These are phyloP conservation scores for Mormyrops boulengeri DNA, from an alignment of 2,797 vertebrate species.

Conservation along the genomic window DNA sequence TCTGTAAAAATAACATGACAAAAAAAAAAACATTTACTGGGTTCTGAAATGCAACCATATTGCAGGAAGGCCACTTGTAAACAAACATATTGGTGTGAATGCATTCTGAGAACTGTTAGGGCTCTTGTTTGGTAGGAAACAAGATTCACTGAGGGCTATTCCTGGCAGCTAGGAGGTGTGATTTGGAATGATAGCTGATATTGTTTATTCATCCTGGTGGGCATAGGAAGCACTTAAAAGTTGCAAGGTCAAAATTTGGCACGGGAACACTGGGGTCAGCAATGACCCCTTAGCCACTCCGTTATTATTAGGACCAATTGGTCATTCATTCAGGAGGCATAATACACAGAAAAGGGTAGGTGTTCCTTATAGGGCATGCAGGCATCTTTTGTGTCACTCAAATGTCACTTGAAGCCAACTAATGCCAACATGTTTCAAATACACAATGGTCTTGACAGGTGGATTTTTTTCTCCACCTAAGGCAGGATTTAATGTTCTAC, in stretches of 20 bases:
- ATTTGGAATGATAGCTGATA: slow-evolving; percentile 1
- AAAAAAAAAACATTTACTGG: background rate
- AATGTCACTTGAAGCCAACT: background rate
- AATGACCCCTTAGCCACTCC: background rate
- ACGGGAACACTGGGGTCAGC: background rate
- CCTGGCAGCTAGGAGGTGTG: background rate
- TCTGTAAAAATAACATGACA: background rate
- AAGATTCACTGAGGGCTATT: background rate
- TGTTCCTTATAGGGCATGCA: background rate
- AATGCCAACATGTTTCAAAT: background rate
- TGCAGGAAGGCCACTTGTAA: background rate
- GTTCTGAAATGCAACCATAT: background rate
- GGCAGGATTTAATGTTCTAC: background rate
- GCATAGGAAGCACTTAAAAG: background rate
- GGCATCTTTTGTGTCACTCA: slow-evolving; percentile 1
- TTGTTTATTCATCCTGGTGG: slow-evolving; percentile 21
- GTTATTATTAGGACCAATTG: background rate
- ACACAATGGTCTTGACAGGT: background rate
- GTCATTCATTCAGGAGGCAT: background rate
- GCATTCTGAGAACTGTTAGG: background rate
- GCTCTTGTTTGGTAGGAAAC: slow-evolving; percentile 7
- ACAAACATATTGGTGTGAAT: background rate
- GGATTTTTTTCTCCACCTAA: background rate
- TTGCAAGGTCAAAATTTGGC: slow-evolving; percentile 5
- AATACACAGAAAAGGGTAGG: background rate